Evolutionary conservation across 2,797 vertebrate genomes (phyloP), one percentile per base, ranked within the genome.

Genomic region (Hyperoplus lanceolatus): DNA sequence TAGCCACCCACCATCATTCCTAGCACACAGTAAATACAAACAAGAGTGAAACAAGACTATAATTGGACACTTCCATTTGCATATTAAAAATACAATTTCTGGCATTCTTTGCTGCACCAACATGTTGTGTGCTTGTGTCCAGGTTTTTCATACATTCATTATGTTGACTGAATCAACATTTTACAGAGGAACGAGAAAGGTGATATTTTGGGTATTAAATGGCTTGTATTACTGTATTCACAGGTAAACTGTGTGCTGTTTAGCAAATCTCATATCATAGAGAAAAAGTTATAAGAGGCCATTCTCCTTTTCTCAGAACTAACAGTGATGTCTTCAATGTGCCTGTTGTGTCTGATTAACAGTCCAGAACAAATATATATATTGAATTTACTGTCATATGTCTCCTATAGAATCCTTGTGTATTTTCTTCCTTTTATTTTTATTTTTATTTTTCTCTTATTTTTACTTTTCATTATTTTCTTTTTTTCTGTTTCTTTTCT

Each of bases 1-100:
- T 95, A 96, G 60, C 95, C 95, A 0, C 95, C 95, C 29, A 95
- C 72, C 95, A 96, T 96, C 95, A 96, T 96, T 68, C 95, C 95
- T 96, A 42, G 3, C 53, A 42, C 70, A 45, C 4, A 46, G 6
- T 4, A 76, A 56, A 15, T 4, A 36, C 46, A 18, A 14, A 41
- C 0, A 68, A 1, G 3, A 55, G 8, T 6, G 16, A 21, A 42
- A 50, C 42, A 43, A 65, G 14, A 54, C n/a, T 21, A 11, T 36
- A 10, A 14, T 29, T 18, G 16, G 5, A 11, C 1, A 38, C 0
- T 2, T 41, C 7, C n/a, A 9, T 60, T 59, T 7, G 11, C 6
- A 51, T 6, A 5, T 16, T 6, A 16, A 50, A 50, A 50, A 6
- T 1, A 15, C 14, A 15, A 16, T 16, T 16, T 51, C 6, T 16